Evolutionary conservation across 2,888 invertebrate species (phyloP), one percentile per base, ranked within the genome.

Genomic region (Lysandra coridon): DNA sequence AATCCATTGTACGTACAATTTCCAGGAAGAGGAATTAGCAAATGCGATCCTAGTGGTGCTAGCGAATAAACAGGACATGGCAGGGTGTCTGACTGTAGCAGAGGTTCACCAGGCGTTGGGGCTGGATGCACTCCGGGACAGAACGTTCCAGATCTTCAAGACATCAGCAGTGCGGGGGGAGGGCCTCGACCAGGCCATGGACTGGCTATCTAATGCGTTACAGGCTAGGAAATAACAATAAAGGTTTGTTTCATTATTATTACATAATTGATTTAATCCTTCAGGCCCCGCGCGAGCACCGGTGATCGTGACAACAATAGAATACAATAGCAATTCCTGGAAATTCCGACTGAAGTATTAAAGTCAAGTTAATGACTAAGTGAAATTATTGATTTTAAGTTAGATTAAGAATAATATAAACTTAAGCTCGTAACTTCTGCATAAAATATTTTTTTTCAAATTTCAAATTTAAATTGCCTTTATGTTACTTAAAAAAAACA

Each of bases 111-210:
- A 98, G 92, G 98, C 99, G 0, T 95, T 99, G 75, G 99, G 99
- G 17, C 95, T 99, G 85, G 98, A 99, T 85, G 97, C 98, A 17
- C 95, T 99, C 79, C 98, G 99, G 92, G 99, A 98, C 94, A 96
- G 99, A 88, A 99, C 99, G 88, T 99, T 99, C 96, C 99, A 99
- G 96, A 99, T 99, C 88, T 99, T 99, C 93, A 99, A 99, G 95
- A 99, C 99, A 2, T 99, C 99, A 0, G 99, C 99, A 75, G 98
- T 98, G 84, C 98, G 99, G 91, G 99, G 99, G 44, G 99, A 99
- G 92, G 99, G 99, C 0, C 95, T 99, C 78, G 99, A 99, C 91
- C 98, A 98, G 93, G 99, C 99, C 81, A 99, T 99, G 99, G 99
- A 99, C 91, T 99, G 99, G 99, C 96, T 98, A 83, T 97, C 98